Conservation (phyloP, 1,140 invertebrate species). For the Episyrphus balteatus region DNA sequence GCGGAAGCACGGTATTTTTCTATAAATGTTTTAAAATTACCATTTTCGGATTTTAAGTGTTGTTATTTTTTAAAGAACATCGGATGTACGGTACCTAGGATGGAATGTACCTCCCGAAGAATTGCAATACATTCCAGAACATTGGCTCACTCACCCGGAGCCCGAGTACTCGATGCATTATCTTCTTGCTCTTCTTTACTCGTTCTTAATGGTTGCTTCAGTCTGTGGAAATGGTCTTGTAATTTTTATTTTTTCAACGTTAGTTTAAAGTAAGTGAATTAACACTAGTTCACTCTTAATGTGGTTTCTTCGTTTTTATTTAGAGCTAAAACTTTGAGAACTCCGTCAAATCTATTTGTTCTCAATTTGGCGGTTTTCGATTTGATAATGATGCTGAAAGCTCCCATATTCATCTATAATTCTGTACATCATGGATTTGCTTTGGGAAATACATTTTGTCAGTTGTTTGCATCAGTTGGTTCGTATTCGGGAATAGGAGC, state of each 20-base stretch:
- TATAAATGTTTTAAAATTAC: too few species aligned
- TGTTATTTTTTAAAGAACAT: too few species aligned
- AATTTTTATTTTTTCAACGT: slow-evolving; percentile 70
- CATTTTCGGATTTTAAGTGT: too few species aligned
- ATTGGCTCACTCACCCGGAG: slow-evolving; percentile 69
- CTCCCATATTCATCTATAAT: slow-evolving; percentile 79
- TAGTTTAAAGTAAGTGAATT: neutral
- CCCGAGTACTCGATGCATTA: slow-evolving; percentile 74
- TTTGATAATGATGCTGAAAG: slow-evolving; percentile 78
- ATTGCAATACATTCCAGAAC: slow-evolving; percentile 63
- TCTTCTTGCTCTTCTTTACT: slow-evolving; percentile 67
- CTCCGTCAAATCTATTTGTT: slow-evolving; percentile 83
- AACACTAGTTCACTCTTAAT: slow-evolving; percentile 1
- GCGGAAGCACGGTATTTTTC: too few species aligned
- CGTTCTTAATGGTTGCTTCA: slow-evolving; percentile 64
- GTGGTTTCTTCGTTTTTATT: slow-evolving; percentile 15
- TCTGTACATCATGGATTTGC: slow-evolving; percentile 69
- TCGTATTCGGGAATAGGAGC: slow-evolving; percentile 69
- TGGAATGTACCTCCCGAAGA: slow-evolving; percentile 69
- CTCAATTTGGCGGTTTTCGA: slow-evolving; percentile 78
- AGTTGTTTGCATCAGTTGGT: slow-evolving; percentile 66
- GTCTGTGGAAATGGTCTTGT: slow-evolving; percentile 78
- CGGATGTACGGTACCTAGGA: slow-evolving; percentile 47
- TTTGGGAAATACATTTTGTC: slow-evolving; percentile 58
- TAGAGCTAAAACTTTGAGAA: slow-evolving; percentile 70